A percentile compares a stretch with the other conserved stretches of the same genome.
Evolutionary conservation across 2,888 invertebrate genomes (phyloP).

Genomic region (Macaria notata): DNA sequence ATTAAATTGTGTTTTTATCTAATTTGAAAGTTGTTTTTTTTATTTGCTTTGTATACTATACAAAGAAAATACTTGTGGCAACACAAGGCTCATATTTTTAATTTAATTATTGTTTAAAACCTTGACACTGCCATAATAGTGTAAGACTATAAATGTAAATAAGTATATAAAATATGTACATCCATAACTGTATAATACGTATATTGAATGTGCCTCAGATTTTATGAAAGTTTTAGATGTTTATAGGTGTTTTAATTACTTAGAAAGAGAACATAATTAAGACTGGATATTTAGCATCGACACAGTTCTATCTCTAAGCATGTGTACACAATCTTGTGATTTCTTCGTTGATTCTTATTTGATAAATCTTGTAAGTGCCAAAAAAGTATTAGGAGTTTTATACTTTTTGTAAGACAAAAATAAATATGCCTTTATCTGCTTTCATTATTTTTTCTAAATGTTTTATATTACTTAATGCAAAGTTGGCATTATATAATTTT

Average conservation of each 20-base stretch:
- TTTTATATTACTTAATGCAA: no score
- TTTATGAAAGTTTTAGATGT: slow-evolving; percentile 70
- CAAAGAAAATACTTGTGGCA: slow-evolving; percentile 13
- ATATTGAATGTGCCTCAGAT: slow-evolving; percentile 79
- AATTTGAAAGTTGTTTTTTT: no score
- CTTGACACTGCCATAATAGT: slow-evolving; percentile 80
- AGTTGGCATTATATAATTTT: neutral
- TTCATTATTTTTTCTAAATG: neutral
- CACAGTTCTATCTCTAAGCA: neutral
- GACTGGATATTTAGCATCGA: slow-evolving; percentile 51
- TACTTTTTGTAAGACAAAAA: no score
- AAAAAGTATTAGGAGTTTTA: no score
- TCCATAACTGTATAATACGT: slow-evolving; percentile 61
- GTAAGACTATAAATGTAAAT: slow-evolving; percentile 62
- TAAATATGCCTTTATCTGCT: neutral
- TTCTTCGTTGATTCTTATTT: slow-evolving; percentile 6
- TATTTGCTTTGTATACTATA: no score
- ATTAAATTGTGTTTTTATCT: no score
- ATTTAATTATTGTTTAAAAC: slow-evolving; percentile 54
- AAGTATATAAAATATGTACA: slow-evolving; percentile 48
- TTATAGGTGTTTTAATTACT: slow-evolving; percentile 49
- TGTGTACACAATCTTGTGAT: slow-evolving; percentile 23
- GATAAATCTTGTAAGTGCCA: no score
- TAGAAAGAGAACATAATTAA: slow-evolving; percentile 47
- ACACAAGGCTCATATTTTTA: slow-evolving; percentile 22